Evolutionary conservation across 2,797 vertebrate genomes (phyloP).

Genomic region (Manis pentadactyla): DNA sequence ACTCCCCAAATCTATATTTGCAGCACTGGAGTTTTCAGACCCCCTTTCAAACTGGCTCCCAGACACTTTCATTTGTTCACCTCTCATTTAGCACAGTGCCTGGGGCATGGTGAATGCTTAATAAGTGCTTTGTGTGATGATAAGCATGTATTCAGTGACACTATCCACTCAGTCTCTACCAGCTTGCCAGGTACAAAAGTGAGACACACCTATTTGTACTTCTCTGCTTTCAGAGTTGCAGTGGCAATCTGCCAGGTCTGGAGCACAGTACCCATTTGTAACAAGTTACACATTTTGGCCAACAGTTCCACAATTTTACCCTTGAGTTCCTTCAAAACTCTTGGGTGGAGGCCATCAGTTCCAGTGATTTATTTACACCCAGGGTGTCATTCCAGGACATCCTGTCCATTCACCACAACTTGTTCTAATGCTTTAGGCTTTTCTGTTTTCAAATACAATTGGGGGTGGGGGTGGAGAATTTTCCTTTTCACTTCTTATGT

Average conservation of each 20-base stretch:
- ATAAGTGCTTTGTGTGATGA: background rate
- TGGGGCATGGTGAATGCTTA: background rate
- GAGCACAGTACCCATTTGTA: constrained; percentile 76
- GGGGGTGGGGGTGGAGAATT: background rate
- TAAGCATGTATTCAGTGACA: constrained; percentile 33
- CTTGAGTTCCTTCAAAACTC: constrained; percentile 78
- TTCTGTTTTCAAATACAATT: constrained; percentile 63
- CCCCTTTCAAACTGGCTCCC: background rate
- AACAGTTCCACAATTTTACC: constrained; percentile 75
- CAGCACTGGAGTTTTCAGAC: constrained; percentile 3
- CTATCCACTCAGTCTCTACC: background rate
- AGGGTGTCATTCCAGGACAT: constrained; percentile 78
- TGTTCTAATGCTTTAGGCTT: constrained; percentile 22
- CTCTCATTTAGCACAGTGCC: background rate
- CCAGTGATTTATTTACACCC: constrained; percentile 76
- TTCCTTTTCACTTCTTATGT: constrained; percentile 35
- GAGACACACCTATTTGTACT: constrained; percentile 53
- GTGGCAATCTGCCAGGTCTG: constrained; percentile 67
- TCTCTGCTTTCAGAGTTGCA: constrained; percentile 61
- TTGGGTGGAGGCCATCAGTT: constrained; percentile 74
- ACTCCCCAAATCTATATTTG: background rate
- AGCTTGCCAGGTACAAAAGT: constrained; percentile 64
- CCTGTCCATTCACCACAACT: constrained; percentile 63
- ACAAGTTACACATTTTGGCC: constrained; percentile 74
- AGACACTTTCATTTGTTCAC: background rate